Base-by-base conservation (phyloP, 2,797 vertebrate species). In the Periophthalmus magnuspinnatus region DNA sequence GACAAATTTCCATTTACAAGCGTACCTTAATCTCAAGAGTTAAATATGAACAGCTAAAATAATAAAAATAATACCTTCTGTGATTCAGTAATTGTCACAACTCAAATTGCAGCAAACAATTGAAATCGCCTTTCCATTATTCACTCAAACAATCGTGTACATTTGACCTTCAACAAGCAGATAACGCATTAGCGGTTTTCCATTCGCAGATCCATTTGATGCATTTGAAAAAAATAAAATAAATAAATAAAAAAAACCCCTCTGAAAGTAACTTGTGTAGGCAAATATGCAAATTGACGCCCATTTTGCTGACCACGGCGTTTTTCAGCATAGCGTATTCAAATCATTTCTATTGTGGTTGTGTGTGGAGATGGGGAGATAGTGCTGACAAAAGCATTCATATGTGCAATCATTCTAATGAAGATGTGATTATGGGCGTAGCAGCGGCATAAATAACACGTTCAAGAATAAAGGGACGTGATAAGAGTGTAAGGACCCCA, bases 371-470 rank as follows among this genome's bases (percentile, higher is more conserved):
- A 87, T 88, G 68, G 72, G 56, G 71, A 77, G 86, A 91, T 88
- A 79, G 72, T 81, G 86, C 89, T 89, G 86, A 88, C 84, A 87
- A 87, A 90, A 84, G 82, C 85, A 84, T 82, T 70, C 57, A 50
- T 75, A 70, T 74, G 72, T 33, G 13, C 78, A 84, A 69, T 83
- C 84, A 78, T 84, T 82, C 86, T 86, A 85, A 86, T 85, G 83
- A 85, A 81, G 78, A 81, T 64, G 73, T 82, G 74, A 87, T 84
- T 79, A 79, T 73, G 52, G 33, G 72, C 72, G 78, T 67, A 74
- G 48, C 67, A 67, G 21, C 54, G 48, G 78, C 71, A 78, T 84
- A 84, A 81, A 79, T 80, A 82, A 74, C 50, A 33, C 38, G 38
- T 80, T 74, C 57, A 64, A n/a, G 54, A n/a, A 24, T 69, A 79